Evolutionary conservation across 2,797 vertebrate species (phyloP).

Genomic region (Chloroceryle amazona): DNA sequence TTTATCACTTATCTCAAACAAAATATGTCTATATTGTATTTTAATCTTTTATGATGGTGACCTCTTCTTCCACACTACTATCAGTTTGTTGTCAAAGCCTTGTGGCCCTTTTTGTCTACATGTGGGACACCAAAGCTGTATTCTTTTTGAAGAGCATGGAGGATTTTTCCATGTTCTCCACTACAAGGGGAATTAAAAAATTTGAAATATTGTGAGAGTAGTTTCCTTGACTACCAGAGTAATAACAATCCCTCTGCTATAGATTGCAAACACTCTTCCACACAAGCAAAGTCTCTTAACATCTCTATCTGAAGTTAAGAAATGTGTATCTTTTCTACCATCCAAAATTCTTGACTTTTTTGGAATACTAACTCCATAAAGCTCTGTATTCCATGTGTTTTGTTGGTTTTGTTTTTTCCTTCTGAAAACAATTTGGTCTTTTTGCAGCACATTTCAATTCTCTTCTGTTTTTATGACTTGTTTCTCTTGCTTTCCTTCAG

Average conservation of each 20-base stretch:
- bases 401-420: slow-evolving; percentile 39
- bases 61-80: rapidly evolving
- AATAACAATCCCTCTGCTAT: neutral
- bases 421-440: slow-evolving; percentile 14
- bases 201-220: neutral
- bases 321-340: neutral
- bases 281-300: neutral
- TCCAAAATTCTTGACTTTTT: slow-evolving; percentile 12
- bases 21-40: no score
- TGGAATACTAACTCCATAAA: neutral
- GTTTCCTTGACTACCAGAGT: slow-evolving; percentile 22
- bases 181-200: neutral
- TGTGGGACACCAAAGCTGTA: rapidly evolving
- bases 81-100: neutral
- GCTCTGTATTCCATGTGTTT: neutral
- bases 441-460: neutral
- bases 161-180: neutral
- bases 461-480: slow-evolving; percentile 23
- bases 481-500: slow-evolving; percentile 9
- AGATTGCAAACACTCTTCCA: neutral
- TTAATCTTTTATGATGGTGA: neutral
- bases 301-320: neutral
- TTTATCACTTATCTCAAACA: neutral
- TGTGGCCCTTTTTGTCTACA: neutral
- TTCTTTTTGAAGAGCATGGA: neutral